phyloP scores from a whole-genome alignment of 2,888 invertebrate genomes.

The Bombylius major region DNA sequence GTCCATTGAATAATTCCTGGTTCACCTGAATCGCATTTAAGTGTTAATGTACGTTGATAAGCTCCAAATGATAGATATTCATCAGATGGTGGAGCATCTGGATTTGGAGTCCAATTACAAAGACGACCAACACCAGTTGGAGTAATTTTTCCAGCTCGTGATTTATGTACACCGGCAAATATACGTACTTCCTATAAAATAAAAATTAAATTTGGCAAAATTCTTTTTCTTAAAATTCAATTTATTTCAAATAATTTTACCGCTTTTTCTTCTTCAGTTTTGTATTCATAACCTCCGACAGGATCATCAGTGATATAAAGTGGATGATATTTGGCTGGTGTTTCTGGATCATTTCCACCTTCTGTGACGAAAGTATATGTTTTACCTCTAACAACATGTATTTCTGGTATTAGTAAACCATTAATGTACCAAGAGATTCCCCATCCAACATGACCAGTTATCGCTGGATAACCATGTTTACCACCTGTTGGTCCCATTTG shows the following conservation, averaged over 20 bases:
- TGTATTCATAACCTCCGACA: conserved; percentile 79
- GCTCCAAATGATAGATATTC: conserved; percentile 80
- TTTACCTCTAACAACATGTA: conserved; percentile 74
- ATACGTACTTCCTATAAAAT: conserved; percentile 54
- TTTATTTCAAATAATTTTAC: conserved; percentile 38
- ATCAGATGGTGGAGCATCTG: conserved; percentile 57
- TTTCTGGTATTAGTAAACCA: conserved; percentile 80
- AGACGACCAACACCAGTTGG: conserved; percentile 73
- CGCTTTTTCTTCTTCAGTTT: conserved; percentile 65
- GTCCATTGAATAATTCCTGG: conserved; percentile 80
- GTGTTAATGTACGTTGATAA: conserved; percentile 70
- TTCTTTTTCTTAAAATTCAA: conserved; percentile 1
- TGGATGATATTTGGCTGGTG: conserved; percentile 78
- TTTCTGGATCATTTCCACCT: conserved; percentile 65
- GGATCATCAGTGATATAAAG: conserved; percentile 89
- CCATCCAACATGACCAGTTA: conserved; percentile 87
- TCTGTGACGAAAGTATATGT: conserved; percentile 82
- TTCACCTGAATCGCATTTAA: conserved; percentile 72
- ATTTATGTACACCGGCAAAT: conserved; percentile 66
- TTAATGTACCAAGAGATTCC: conserved; percentile 92
- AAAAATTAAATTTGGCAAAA: not conserved
- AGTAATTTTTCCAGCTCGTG: conserved; percentile 51
- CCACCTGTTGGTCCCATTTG: conserved; percentile 91
- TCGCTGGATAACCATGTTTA: conserved; percentile 77
- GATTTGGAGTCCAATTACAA: conserved; percentile 78